Evolutionary conservation across 1,140 invertebrate species (phyloP).

Genomic region (Aphis craccivora): DNA sequence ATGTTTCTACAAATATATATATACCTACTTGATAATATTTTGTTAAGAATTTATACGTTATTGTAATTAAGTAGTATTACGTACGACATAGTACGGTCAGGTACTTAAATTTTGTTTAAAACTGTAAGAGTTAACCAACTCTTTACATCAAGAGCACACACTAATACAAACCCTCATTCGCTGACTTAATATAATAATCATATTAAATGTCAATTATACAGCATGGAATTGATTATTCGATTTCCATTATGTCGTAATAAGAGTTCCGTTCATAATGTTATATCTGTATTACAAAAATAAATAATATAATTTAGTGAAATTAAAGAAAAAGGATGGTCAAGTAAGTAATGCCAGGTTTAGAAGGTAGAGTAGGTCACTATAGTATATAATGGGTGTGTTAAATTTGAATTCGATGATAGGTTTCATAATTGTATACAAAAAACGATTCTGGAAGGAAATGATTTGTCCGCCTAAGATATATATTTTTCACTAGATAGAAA

Average conservation of each 20-base stretch:
- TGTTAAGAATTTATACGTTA: background rate
- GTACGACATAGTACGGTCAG: background rate
- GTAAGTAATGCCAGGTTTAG: too few relatives aligned
- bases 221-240: background rate
- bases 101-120: background rate
- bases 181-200: background rate
- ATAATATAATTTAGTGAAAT: background rate
- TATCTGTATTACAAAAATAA: background rate
- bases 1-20: background rate
- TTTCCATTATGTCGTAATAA: background rate
- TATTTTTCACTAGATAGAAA: too few relatives aligned
- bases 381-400: too few relatives aligned
- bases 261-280: background rate
- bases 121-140: background rate
- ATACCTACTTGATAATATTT: background rate
- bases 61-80: background rate
- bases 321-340: background rate
- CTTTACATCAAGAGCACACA: background rate
- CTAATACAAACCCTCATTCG: background rate
- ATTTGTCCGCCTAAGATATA: too few relatives aligned
- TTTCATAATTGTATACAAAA: too few relatives aligned
- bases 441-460: too few relatives aligned
- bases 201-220: background rate
- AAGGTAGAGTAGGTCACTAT: too few relatives aligned
- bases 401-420: too few relatives aligned